Evolutionary conservation across 2,797 vertebrate species (phyloP).

Genomic region (Gallinago solitaria): DNA sequence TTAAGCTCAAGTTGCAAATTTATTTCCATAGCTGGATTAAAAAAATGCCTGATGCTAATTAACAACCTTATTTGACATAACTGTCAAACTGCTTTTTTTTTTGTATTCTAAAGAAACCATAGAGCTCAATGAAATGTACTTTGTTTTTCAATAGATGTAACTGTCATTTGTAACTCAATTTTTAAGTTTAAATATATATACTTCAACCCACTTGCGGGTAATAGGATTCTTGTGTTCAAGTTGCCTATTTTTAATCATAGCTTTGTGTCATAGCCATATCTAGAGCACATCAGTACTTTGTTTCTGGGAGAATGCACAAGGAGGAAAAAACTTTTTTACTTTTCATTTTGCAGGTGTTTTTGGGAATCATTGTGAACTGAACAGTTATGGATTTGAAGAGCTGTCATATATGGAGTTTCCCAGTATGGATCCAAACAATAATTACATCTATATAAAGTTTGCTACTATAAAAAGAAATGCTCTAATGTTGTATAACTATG

Average conservation of each 20-base stretch:
- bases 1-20: neutral
- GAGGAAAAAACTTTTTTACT: neutral
- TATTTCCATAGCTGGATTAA: neutral
- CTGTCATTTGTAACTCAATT: neutral
- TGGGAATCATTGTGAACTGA: constrained; percentile 97
- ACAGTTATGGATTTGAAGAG: constrained; percentile 97
- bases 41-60: neutral
- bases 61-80: neutral
- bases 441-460: constrained; percentile 98
- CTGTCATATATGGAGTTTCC: constrained; percentile 98
- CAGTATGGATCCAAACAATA: constrained; percentile 96
- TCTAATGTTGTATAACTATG: constrained; percentile 94
- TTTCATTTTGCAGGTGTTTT: constrained; percentile 87
- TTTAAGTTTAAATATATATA: neutral
- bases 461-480: constrained; percentile 91
- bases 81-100: neutral
- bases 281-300: neutral
- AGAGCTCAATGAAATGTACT: neutral
- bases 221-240: neutral
- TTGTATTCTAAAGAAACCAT: neutral
- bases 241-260: neutral
- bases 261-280: neutral
- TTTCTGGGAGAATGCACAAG: neutral
- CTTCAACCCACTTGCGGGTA: neutral
- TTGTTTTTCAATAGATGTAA: neutral